A percentile compares a stretch with the other conserved stretches of the same genome.
phyloP scores from a whole-genome alignment of 2,113 vertebrate genomes.

The Apteryx mantelli region DNA sequence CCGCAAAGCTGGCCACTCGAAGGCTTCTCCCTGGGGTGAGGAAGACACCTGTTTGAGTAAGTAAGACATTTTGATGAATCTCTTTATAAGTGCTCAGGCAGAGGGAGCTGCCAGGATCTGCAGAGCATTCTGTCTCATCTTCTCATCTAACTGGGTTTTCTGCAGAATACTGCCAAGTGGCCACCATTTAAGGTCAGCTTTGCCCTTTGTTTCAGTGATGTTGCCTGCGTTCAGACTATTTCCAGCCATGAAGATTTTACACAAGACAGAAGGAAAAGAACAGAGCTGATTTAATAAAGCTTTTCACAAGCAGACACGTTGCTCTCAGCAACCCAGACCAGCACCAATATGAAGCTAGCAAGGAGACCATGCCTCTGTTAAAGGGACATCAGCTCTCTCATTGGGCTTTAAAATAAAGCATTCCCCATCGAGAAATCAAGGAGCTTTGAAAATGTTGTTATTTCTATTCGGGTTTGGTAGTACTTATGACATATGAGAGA shows the following conservation, averaged over 20 bases:
- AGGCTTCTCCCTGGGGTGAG: background rate
- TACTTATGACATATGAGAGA: background rate
- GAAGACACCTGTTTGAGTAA: constrained; percentile 1
- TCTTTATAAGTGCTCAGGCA: background rate
- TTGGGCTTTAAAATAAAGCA: background rate
- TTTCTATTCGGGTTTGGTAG: background rate
- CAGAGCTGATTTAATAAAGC: background rate
- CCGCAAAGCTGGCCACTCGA: background rate
- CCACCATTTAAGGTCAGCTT: background rate
- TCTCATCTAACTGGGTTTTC: background rate
- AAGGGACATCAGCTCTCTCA: background rate
- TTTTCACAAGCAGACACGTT: background rate
- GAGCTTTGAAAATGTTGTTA: background rate
- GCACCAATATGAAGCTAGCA: background rate
- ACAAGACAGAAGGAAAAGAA: background rate
- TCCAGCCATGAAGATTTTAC: background rate
- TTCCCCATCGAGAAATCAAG: background rate
- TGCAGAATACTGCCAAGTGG: background rate
- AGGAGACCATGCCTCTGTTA: background rate
- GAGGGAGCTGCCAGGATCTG: background rate
- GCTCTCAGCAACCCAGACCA: background rate
- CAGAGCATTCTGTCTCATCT: background rate
- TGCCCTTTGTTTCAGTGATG: background rate
- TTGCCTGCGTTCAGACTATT: background rate
- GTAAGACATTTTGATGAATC: constrained; percentile 10